These are phyloP conservation scores for Quadroppia sp. DNA, from an alignment of 2,888 invertebrate genomes.

Conservation along the genomic window DNA sequence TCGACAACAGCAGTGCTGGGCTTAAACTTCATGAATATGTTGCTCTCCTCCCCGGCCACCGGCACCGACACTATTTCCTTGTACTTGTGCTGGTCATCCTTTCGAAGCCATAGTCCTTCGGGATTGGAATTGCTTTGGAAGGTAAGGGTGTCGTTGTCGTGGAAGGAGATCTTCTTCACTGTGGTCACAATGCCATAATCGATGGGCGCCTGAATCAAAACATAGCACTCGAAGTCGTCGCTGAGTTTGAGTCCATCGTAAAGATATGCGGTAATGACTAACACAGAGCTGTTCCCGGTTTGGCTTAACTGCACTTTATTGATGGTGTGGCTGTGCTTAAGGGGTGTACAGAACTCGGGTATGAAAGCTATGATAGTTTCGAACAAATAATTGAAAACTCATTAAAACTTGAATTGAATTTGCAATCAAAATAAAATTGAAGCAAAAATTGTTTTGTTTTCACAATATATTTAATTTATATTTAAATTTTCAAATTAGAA, in stretches of 20 bases:
- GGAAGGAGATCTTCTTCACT: constrained; percentile 34
- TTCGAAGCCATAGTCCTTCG: constrained; percentile 20
- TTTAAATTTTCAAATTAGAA: no score
- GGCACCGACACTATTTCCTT: constrained; percentile 31
- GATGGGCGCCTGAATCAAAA: constrained; percentile 19
- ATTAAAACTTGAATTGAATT: no score
- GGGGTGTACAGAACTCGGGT: not conserved
- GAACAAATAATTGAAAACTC: not conserved
- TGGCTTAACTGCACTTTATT: not conserved
- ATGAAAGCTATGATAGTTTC: constrained; percentile 21
- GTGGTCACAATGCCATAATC: constrained; percentile 33
- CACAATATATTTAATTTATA: no score
- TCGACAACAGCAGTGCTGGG: constrained; percentile 7
- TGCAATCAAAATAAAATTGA: no score
- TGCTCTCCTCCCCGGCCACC: not conserved
- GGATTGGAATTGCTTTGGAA: constrained; percentile 36
- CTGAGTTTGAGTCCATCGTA: constrained; percentile 23
- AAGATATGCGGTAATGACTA: constrained; percentile 33
- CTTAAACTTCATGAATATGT: constrained; percentile 25
- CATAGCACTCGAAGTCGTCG: constrained; percentile 26
- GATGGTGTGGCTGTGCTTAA: not conserved
- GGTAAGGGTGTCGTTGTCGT: constrained; percentile 39
- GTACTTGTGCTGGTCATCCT: not conserved
- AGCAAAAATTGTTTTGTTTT: no score
- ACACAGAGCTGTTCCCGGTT: not conserved